Evolutionary conservation across 2,888 invertebrate genomes (phyloP), one percentile per base, ranked within the genome.

Genomic region (Oeneis ivallda): DNA sequence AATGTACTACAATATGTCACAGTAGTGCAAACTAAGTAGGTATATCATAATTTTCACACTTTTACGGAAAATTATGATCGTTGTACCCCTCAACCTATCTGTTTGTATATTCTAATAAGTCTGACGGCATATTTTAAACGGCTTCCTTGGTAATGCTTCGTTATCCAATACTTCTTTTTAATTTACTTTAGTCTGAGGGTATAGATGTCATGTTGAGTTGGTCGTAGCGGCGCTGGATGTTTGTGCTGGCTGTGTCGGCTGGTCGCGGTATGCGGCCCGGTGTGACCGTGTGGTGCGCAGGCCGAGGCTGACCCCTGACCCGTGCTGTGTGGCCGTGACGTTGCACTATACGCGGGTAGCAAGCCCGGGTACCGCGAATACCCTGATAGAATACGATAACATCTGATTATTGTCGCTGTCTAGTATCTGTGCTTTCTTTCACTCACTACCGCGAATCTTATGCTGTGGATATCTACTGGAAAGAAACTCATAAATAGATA

Each of bases 271-370:
- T 79, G 80, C 73, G 71, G 75, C 74, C 81, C 56, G 17, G 56
- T 13, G 82, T 79, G 76, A 70, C 50, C 11, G 39, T 1, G 41
- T 13, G 41, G 13, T 41, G 81, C 79, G 86, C 81, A 83, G 84
- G 87, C 83, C 76, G 78, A 80, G 77, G 75, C 73, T 79, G 87
- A 87, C 88, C 89, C 82, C 77, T 84, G 88, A 88, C 89, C 86
- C 75, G 76, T 81, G 78, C 81, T 82, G 84, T 85, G 85, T 82
- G 85, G 77, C 77, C 79, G 75, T 80, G 82, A 85, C 84, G 81
- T 75, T 79, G 84, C 83, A 85, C 79, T 71, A 47, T 47, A 9
- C 15, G 47, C 47, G 15, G 17, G 15, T 45, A 1, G 13, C 41
- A 13, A 13, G 41, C 41, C 41, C 41, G 41, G 47, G 8, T 17